Evolutionary conservation across 2,113 vertebrate species (phyloP).

Genomic region (Xiphias gladius): DNA sequence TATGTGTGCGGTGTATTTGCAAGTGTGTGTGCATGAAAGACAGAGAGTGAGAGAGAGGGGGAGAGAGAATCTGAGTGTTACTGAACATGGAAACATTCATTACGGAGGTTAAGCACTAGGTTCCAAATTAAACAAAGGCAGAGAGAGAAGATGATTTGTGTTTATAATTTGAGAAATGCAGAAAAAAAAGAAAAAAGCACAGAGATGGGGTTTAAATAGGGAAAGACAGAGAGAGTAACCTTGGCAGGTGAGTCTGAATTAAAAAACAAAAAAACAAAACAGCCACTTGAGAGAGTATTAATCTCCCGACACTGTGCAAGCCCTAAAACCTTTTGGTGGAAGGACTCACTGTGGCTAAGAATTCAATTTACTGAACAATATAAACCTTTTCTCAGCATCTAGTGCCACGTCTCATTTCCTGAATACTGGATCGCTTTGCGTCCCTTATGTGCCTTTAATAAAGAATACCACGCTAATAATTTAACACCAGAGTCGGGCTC

Average conservation of each 20-base stretch:
- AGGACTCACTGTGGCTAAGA: conserved; percentile 50
- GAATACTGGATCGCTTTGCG: conserved; percentile 57
- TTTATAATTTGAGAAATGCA: conserved; percentile 64
- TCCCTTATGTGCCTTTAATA: conserved; percentile 67
- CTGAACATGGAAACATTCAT: conserved; percentile 70
- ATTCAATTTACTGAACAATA: conserved; percentile 69
- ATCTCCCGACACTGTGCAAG: conserved; percentile 47
- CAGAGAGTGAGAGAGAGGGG: background rate
- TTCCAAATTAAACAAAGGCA: conserved; percentile 69
- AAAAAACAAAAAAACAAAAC: conserved; percentile 49
- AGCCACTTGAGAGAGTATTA: conserved; percentile 61
- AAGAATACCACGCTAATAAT: conserved; percentile 66
- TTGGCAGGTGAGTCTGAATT: conserved; percentile 69
- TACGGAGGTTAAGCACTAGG: conserved; percentile 58
- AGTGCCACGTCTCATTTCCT: conserved; percentile 54
- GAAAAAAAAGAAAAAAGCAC: conserved; percentile 36
- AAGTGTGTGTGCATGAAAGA: conserved; percentile 39
- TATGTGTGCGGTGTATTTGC: conserved; percentile 10
- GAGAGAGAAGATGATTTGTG: conserved; percentile 62
- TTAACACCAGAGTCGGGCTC: conserved; percentile 61
- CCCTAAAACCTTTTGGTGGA: conserved; percentile 38
- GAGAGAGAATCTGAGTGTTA: conserved; percentile 33
- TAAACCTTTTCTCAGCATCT: conserved; percentile 65
- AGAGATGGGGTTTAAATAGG: conserved; percentile 11
- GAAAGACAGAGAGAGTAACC: conserved; percentile 48